Base-by-base conservation (phyloP, 2,797 vertebrate species). In the Nyctibius grandis region DNA sequence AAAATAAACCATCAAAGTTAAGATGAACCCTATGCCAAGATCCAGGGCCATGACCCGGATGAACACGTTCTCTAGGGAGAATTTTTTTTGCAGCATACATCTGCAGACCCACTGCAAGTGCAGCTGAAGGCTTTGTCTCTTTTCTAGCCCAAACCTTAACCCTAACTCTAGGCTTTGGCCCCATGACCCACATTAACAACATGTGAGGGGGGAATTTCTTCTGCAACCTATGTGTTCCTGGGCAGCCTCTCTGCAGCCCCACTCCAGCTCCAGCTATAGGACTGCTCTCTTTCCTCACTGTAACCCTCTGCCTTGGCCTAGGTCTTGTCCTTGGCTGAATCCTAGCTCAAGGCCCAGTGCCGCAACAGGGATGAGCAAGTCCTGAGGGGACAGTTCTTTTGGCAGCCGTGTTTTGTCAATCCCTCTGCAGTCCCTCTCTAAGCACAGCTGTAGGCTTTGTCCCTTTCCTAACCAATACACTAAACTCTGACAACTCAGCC, bases 341-440 rank as follows among this genome's bases (percentile, higher is more conserved):
- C 8, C 12, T 53, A 63, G 9, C 28, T 68, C 50, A 40, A 9
- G 0, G 0, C 18, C 22, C 44, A 57, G 28, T 34, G 47, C 47
- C 53, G 42, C n/a, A 65, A 33, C 25, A 51, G n/a, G 12, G 34
- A 44, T 70, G 33, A 59, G 9, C 16, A 63, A 20, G 6, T 73
- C n/a, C 67, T 42, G 17, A 60, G n/a, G 33, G n/a, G 47, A 22
- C 18, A 74, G 36, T 51, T 77, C 25, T 82, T 91, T 47, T 38
- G 67, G 25, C 50, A 82, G 42, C 6, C 40, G 42, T 54, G 2
- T 42, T 88, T 88, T 64, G 31, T 60, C 22, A 64, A 4, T 11
- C 25, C 19, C 15, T 77, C 36, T 88, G 19, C 40, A 68, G 12
- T 25, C 11, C 48, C 11, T 31, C 4, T 42, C 21, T 53, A 36